A percentile compares a stretch with the other conserved stretches of the same genome.
These are phyloP conservation scores for Ctenopoma multispine DNA, from an alignment of 2,797 vertebrate genomes.

Conservation along the genomic window DNA sequence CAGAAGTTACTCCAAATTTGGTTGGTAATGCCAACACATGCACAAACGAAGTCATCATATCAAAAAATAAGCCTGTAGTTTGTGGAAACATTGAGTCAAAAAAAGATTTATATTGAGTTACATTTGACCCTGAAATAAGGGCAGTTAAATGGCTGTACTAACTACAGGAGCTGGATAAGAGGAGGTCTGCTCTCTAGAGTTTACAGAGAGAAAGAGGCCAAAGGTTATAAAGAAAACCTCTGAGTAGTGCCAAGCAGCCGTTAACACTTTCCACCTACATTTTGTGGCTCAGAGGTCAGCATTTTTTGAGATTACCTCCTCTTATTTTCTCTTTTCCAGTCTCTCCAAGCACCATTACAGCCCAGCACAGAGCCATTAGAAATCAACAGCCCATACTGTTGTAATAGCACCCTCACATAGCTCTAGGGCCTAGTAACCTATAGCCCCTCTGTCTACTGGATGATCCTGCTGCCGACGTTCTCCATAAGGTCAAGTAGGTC, in stretches of 20 bases:
- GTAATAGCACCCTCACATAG: slow-evolving; percentile 74
- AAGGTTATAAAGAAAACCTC: slow-evolving; percentile 61
- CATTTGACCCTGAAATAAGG: slow-evolving; percentile 57
- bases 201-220: slow-evolving; percentile 55
- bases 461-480: slow-evolving; percentile 57
- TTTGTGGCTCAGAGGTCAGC: slow-evolving; percentile 80
- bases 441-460: slow-evolving; percentile 45
- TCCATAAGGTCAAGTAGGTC: slow-evolving; percentile 72
- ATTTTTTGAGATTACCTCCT: slow-evolving; percentile 80
- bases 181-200: slow-evolving; percentile 51
- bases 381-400: slow-evolving; percentile 75
- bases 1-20: slow-evolving; percentile 1
- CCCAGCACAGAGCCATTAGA: slow-evolving; percentile 75
- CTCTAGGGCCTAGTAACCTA: slow-evolving; percentile 74
- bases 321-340: slow-evolving; percentile 73
- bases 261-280: slow-evolving; percentile 76
- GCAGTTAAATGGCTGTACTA: slow-evolving; percentile 26
- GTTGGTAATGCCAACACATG: background rate
- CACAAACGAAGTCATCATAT: slow-evolving; percentile 4
- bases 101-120: slow-evolving; percentile 29
- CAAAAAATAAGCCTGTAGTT: slow-evolving; percentile 11
- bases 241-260: slow-evolving; percentile 59
- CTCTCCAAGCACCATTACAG: slow-evolving; percentile 76
- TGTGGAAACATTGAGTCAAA: background rate
- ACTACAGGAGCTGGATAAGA: slow-evolving; percentile 43